Evolutionary conservation across 2,888 invertebrate genomes (phyloP).

Genomic region (Xestobium rufovillosum): DNA sequence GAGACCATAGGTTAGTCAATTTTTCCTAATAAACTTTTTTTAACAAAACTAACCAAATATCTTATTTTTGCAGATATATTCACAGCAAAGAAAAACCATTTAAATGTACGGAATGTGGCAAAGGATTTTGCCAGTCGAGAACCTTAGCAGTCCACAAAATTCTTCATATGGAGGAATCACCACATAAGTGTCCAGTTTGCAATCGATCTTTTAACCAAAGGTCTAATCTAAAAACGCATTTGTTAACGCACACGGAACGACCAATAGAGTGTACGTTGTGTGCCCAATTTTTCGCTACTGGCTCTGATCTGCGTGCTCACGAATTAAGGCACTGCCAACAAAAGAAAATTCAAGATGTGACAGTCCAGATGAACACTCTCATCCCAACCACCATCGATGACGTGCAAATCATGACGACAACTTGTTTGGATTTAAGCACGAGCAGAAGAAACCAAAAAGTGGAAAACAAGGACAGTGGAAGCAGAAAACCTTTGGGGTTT

Average conservation of each 20-base stretch:
- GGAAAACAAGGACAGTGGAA: constrained; percentile 28
- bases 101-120: constrained; percentile 93
- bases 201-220: constrained; percentile 86
- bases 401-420: constrained; percentile 19
- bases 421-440: constrained; percentile 34
- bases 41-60: constrained; percentile 5
- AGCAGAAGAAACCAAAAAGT: constrained; percentile 18
- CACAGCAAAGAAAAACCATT: constrained; percentile 99
- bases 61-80: constrained; percentile 69
- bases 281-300: constrained; percentile 35
- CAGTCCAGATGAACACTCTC: constrained; percentile 20
- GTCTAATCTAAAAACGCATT: constrained; percentile 84
- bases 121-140: constrained; percentile 96
- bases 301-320: constrained; percentile 37
- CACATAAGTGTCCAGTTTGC: constrained; percentile 88
- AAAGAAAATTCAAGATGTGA: constrained; percentile 17
- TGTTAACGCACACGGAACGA: constrained; percentile 77
- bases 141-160: constrained; percentile 95
- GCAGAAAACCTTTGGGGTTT: constrained; percentile 61
- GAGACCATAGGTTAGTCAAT: constrained; percentile 71
- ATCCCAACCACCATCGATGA: constrained; percentile 25
- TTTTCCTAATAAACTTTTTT: constrained; percentile 11
- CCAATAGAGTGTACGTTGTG: constrained; percentile 37
- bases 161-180: constrained; percentile 87
- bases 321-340: constrained; percentile 28